phyloP scores from a whole-genome alignment of 2,113 vertebrate genomes.

The Prolemur simus region DNA sequence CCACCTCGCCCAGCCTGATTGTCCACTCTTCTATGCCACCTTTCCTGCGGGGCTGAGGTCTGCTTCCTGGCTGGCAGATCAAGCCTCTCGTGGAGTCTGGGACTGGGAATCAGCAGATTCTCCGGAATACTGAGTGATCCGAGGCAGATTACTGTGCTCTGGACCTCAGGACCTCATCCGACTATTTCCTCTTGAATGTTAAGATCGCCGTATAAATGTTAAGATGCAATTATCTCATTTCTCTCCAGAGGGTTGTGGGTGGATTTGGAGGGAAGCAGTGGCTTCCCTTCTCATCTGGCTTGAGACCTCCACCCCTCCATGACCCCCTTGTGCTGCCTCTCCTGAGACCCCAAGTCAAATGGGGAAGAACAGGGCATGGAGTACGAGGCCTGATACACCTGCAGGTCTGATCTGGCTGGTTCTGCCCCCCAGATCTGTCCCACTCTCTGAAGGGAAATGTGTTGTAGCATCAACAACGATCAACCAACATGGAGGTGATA shows the following conservation, averaged over 20 bases:
- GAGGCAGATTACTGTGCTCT: not conserved
- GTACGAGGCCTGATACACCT: fast-evolving
- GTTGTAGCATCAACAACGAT: fast-evolving
- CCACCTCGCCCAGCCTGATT: not conserved
- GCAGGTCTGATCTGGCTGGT: not conserved
- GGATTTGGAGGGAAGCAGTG: not conserved
- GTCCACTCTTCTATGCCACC: not conserved
- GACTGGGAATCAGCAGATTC: too few relatives aligned
- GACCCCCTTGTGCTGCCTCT: not conserved
- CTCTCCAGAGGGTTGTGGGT: not conserved
- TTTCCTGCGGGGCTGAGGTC: not conserved
- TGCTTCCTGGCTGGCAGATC: not conserved
- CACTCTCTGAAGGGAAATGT: not conserved
- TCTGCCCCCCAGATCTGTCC: not conserved
- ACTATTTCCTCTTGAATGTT: not conserved
- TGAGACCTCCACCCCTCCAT: not conserved
- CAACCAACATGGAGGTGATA: not conserved
- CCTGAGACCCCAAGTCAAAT: not conserved
- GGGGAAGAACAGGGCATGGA: not conserved
- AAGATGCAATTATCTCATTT: not conserved
- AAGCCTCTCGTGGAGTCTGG: fast-evolving
- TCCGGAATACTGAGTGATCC: not conserved
- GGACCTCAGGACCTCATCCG: not conserved
- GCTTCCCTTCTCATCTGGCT: not conserved
- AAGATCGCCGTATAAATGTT: not conserved